A percentile compares a stretch with the other conserved stretches of the same genome.
Evolutionary conservation across 2,888 invertebrate species (phyloP).

Genomic region (Meganola albula): DNA sequence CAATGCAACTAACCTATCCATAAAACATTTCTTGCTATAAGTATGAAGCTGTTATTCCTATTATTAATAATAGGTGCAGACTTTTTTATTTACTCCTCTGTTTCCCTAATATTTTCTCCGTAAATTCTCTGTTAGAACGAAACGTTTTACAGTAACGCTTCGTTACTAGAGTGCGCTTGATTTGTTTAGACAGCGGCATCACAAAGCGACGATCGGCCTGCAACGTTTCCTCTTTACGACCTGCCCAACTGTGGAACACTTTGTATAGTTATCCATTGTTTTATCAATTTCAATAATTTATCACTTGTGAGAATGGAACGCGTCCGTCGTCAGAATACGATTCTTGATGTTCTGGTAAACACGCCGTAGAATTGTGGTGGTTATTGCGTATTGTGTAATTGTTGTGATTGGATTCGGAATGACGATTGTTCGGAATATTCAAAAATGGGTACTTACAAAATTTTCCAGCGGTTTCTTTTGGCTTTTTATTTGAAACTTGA

Average conservation of each 20-base stretch:
- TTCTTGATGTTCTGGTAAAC: constrained; percentile 52
- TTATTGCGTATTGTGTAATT: constrained; percentile 17
- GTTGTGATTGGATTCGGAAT: constrained; percentile 12
- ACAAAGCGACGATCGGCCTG: constrained; percentile 63
- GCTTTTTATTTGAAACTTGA: too few species aligned
- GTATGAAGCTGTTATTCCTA: too few species aligned
- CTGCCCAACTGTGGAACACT: constrained; percentile 69
- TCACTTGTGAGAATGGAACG: constrained; percentile 61
- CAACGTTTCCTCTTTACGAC: constrained; percentile 70
- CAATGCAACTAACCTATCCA: too few species aligned
- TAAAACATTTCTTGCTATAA: too few species aligned
- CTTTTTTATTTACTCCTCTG: too few species aligned
- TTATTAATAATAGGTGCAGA: too few species aligned
- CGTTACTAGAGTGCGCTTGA: constrained; percentile 39
- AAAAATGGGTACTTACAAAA: too few species aligned
- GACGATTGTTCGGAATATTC: too few species aligned
- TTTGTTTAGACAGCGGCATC: constrained; percentile 70
- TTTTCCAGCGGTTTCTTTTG: too few species aligned
- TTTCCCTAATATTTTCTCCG: too few species aligned
- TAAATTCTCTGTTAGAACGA: too few species aligned
- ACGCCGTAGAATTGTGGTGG: constrained; percentile 23
- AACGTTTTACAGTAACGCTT: too few species aligned
- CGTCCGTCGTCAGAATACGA: constrained; percentile 52
- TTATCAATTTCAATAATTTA: constrained; percentile 77
- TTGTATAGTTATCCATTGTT: constrained; percentile 69